Base-by-base conservation (phyloP, 1,140 invertebrate species). In the Drosophila ficusphila region DNA sequence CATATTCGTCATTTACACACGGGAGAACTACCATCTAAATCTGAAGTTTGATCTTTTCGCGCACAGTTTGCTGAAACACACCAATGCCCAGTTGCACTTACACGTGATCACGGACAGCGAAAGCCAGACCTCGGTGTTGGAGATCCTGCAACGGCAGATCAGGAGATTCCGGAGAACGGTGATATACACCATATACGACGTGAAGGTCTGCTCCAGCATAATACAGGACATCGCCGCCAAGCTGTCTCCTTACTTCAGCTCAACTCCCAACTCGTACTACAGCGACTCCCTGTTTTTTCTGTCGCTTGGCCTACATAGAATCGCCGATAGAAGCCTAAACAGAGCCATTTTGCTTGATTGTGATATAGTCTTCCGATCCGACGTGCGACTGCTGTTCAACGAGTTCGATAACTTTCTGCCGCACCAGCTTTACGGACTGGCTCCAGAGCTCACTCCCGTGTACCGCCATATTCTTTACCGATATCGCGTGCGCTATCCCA, bases 221-320 rank as follows among this genome's bases (percentile, higher is more conserved):
- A 92, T 96, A 23, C 90, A 94, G 42, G 93, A 94, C 71, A 94
- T 96, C 62, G 93, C 97, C 2, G 91, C 92, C 5, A 92, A 93
- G 19, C 94, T 97, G 93, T 95, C 95, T 48, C 93, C 94, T 12
- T 94, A 95, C 85, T 97, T 97, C 89, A 97, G 95, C 74, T 95
- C 94, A 33, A 94, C 94, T 73, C 95, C 95, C 49, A 95, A 95
- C 62, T 94, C 95, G 1, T 97, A 97, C 81, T 97, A 97, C 81
- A 96, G 95, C 49, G 95, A 97, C 92, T 94, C 95, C 1, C 90
- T 97, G 1, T 97, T 97, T 89, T 97, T 96, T 86, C 82, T 97
- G 2, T 97, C 96, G 0, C 92, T 97, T 4, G 95, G 95, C 3
- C 89, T 97, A 11, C 95, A 97, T 91, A 92, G 93, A 75, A 94